Base-by-base conservation (phyloP, 2,797 vertebrate species). In the Rhinophrynus dorsalis region DNA sequence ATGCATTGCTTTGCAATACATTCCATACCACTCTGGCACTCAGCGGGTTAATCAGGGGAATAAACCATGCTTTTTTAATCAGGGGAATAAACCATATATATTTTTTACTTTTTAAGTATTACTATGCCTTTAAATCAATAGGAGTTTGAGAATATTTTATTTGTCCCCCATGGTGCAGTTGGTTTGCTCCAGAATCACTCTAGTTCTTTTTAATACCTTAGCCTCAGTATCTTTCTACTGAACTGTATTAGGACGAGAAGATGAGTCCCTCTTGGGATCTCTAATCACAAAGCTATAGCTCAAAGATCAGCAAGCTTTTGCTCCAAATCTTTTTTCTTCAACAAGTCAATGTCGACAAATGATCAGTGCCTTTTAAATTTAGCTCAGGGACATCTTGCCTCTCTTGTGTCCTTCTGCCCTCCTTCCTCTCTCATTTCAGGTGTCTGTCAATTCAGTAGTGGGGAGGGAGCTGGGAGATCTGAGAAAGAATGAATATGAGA, bases 321-420 rank as follows among this genome's bases (percentile, higher is more conserved):
- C 40, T 71, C 68, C 60, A 40, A 48, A 70, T 70, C 50, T 56
- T 57, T 29, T 38, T 11, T 44, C 20, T 50, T 12, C 40, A 30
- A 29, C 60, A 63, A 37, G 58, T 70, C 68, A 63, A 70, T 70
- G 63, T 48, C 50, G 20, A 63, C 59, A 72, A 71, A 71, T 72
- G 44, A 65, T 72, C 44, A 51, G 60, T 26, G 68, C 68, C 42
- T 72, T 64, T 72, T 59, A 65, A 64, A 71, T 71, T 57, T 72
- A 65, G 68, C 68, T 57, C 51, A 58, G 61, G 42, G 60, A 58
- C 61, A 42, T 64, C n/a, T 44, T 44, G 8, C 7, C 68, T 57
- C 30, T 50, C 42, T 71, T 50, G 51, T 64, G 51, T 64, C 29
- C 52, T 35, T 21, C 26, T 45, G 23, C 17, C 4, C 52, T 44